Evolutionary conservation across 1,140 invertebrate species (phyloP), one percentile per base, ranked within the genome.

Genomic region (Ptiloglossa arizonensis): DNA sequence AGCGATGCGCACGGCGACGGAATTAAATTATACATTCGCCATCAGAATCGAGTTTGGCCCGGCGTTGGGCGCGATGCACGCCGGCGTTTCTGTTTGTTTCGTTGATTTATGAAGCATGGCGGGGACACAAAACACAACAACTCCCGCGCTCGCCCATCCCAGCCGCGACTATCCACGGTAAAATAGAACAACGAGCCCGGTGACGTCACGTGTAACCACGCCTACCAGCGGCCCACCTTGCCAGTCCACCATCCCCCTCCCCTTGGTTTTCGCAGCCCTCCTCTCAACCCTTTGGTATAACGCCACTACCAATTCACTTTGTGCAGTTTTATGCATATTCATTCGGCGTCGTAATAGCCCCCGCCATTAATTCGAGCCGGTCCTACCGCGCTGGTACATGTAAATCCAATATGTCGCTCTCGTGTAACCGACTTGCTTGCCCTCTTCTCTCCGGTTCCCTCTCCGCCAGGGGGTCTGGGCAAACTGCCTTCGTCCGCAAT

Each of bases 91-190:
- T 90, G 89, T 91, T 91, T 90, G 89, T 90, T 90, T 90, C 88
- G 88, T 88, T 91, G 90, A 91, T 91, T 91, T 91, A 91, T 91
- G 90, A 91, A 90, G 87, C 89, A 87, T 90, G 89, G 85, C 87
- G 80, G 85, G 85, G 87, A 91, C 90, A 88, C 87, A 89, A 89
- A 90, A 90, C 87, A 90, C 89, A 88, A 89, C 87, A 84, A 86
- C 80, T 80, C 73, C 79, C 85, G 86, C 59, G 52, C 69, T 75
- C 64, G 60, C 50, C 70, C 69, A 73, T 69, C 71, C 56, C 79
- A 71, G 62, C 73, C 76, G 44, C 85, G 62, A 73, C 85, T 86
- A 81, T 87, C 79, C 82, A 77, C 80, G 81, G 70, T 83, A 87
- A 90, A 88, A 89, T 89, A 87, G 87, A 89, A 89, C 88, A 86